Percentiles rank a stretch among this genome's conserved stretches.
Evolutionary conservation across 2,888 invertebrate genomes (phyloP).

Genomic region (Caenorhabditis doughertyi): DNA sequence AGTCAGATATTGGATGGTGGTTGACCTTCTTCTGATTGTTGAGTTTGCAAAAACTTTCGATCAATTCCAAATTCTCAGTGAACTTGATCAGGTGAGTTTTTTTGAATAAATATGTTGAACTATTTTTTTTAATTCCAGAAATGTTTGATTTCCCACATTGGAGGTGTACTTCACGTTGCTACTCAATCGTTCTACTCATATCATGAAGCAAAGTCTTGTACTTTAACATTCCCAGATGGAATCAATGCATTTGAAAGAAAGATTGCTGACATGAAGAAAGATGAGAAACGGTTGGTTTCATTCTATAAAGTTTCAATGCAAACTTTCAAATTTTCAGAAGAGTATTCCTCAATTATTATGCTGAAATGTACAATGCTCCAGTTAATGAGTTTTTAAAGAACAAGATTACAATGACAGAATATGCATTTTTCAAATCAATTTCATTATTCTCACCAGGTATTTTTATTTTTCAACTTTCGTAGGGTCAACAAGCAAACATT

Average conservation of each 20-base stretch:
- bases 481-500: background rate
- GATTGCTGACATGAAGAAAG: slow-evolving; percentile 44
- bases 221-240: slow-evolving; percentile 71
- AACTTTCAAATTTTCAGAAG: slow-evolving; percentile 14
- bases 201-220: slow-evolving; percentile 62
- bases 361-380: slow-evolving; percentile 69
- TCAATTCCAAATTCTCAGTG: slow-evolving; percentile 60
- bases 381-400: slow-evolving; percentile 62
- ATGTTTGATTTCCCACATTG: slow-evolving; percentile 66
- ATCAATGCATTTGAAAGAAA: slow-evolving; percentile 61
- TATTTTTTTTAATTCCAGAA: slow-evolving; percentile 28
- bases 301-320: background rate
- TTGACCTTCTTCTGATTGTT: slow-evolving; percentile 67
- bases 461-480: background rate
- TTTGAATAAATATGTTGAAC: background rate
- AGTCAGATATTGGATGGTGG: slow-evolving; percentile 73
- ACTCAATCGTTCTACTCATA: slow-evolving; percentile 71
- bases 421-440: slow-evolving; percentile 72
- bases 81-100: slow-evolving; percentile 66
- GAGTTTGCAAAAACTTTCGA: slow-evolving; percentile 75
- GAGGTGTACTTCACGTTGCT: slow-evolving; percentile 68
- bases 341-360: slow-evolving; percentile 64
- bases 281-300: slow-evolving; percentile 35
- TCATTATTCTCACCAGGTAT: slow-evolving; percentile 69
- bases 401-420: slow-evolving; percentile 64